Conservation (phyloP, 2,888 invertebrate genomes). For the Synergus gifuensis region DNA sequence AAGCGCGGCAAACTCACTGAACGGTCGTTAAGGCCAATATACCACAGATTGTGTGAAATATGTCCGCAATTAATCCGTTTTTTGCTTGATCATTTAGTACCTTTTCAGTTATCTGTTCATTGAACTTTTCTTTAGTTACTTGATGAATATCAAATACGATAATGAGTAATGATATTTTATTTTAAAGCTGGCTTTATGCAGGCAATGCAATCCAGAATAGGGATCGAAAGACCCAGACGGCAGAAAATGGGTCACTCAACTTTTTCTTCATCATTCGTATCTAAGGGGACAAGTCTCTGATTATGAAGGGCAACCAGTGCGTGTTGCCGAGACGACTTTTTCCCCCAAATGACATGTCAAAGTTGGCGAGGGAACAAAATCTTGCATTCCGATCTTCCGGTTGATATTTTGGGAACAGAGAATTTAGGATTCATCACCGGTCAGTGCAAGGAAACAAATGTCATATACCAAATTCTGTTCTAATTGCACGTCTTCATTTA, state of each 20-base stretch:
- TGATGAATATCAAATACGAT: neutral
- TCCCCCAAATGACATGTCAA: neutral
- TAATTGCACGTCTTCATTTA: too few relatives aligned
- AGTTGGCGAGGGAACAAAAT: slow-evolving; percentile 4
- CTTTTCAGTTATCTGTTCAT: neutral
- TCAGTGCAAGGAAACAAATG: neutral
- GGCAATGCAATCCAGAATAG: neutral
- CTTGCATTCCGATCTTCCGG: neutral
- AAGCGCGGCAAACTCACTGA: slow-evolving; percentile 11
- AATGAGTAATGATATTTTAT: neutral
- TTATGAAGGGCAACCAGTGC: slow-evolving; percentile 9
- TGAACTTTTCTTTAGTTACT: slow-evolving; percentile 26
- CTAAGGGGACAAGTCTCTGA: slow-evolving; percentile 6
- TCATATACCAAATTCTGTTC: neutral
- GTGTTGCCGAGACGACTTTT: neutral
- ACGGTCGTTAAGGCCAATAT: slow-evolving; percentile 3
- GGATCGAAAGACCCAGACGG: neutral
- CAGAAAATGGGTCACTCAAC: slow-evolving; percentile 17
- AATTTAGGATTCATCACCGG: too few relatives aligned
- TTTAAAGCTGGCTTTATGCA: too few relatives aligned
- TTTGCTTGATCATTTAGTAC: slow-evolving; percentile 46
- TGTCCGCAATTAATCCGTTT: slow-evolving; percentile 57
- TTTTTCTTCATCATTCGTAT: slow-evolving; percentile 4
- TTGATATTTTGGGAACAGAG: neutral
- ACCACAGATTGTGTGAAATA: slow-evolving; percentile 52